phyloP scores from a whole-genome alignment of 23 tunicate genomes.

The Corella eumyota region DNA sequence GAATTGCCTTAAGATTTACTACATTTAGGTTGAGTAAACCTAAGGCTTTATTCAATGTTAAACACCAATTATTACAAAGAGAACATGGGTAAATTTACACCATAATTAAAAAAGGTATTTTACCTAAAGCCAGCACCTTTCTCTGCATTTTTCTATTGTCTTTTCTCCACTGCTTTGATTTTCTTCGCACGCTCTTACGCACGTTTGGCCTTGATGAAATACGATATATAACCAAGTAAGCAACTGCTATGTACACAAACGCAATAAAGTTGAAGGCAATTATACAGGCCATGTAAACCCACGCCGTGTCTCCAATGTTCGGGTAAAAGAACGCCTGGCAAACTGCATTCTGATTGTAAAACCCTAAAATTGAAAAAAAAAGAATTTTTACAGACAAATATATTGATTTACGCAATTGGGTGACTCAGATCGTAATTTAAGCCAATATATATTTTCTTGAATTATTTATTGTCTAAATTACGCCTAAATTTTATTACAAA shows the following conservation, averaged over 20 bases:
- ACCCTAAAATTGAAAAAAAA: slow-evolving; percentile 29
- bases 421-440: too few relatives aligned
- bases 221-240: slow-evolving; percentile 61
- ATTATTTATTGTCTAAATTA: too few relatives aligned
- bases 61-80: too few relatives aligned
- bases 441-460: too few relatives aligned
- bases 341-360: slow-evolving; percentile 47
- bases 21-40: too few relatives aligned
- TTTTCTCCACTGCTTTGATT: slow-evolving; percentile 75
- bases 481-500: too few relatives aligned
- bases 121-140: slow-evolving; percentile 61
- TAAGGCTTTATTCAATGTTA: too few relatives aligned
- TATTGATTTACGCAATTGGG: not conserved
- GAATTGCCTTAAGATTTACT: not conserved
- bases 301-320: slow-evolving; percentile 48
- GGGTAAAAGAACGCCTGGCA: slow-evolving; percentile 78
- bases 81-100: too few relatives aligned
- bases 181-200: slow-evolving; percentile 64
- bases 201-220: slow-evolving; percentile 78
- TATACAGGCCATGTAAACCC: slow-evolving; percentile 61
- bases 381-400: not conserved
- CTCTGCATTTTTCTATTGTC: slow-evolving; percentile 84
- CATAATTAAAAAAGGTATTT: not conserved
- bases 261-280: slow-evolving; percentile 49
- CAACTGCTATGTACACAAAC: slow-evolving; percentile 56